Base-by-base conservation (phyloP, 2,113 vertebrate species). In the Spermophilus dauricus region DNA sequence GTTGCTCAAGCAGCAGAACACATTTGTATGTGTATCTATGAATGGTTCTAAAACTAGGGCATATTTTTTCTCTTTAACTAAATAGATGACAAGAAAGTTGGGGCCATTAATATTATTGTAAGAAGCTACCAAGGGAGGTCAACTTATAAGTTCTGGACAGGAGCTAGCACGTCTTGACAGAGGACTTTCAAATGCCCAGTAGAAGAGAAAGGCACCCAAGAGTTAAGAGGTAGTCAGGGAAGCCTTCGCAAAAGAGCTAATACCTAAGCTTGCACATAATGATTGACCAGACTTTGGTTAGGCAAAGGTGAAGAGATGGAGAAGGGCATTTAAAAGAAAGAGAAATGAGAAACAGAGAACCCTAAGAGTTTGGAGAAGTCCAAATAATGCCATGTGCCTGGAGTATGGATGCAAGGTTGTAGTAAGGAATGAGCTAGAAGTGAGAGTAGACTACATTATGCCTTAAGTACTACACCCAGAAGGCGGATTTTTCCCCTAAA, bases 61-160 rank as follows among this genome's bases (percentile, higher is more conserved):
- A 78, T 75, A 37, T 51, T 93, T 56, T 87, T 76, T 61, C 18
- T 85, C 26, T 73, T 92, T 87, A 77, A 72, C 86, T 51, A 90
- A 85, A 94, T 94, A 78, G 30, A 86, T 80, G n/a, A 70, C 16
- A 94, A 93, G 61, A 96, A 90, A 72, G 39, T 5, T 73, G 37
- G 34, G 17, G 30, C 4, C 81, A 10, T 86, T 83, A 69, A 76
- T 93, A 80, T 70, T 77, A 94, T 53, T 96, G 73, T 82, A 67
- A 90, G 61, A 6, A 87, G 65, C 17, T 92, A 87, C 12, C 37
- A 91, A 88, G 48, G 58, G 73, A 94, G 17, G 5, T 93, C 20
- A 91, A 82, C 28, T 89, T 37, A 13, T 53, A 70, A 77, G 10
- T 39, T 82, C 48, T 73, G 20, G 14, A 32, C 34, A 70, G 87